These are phyloP conservation scores for Gallinago paraguaiae DNA, from an alignment of 2,113 vertebrate species.

Conservation along the genomic window DNA sequence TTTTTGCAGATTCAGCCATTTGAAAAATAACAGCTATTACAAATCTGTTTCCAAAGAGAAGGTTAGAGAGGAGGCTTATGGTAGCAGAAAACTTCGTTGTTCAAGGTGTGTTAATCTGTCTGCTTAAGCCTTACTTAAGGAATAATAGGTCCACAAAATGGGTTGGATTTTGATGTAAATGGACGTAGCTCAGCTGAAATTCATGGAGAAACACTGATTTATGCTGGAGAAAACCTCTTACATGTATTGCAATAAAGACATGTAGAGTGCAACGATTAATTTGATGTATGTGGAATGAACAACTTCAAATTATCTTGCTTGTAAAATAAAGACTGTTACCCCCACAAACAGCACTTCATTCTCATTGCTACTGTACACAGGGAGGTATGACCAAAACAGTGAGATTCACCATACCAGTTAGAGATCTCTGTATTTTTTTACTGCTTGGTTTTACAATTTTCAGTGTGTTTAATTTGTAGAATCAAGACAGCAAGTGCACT, in stretches of 20 bases:
- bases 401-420: neutral
- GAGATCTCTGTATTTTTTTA: neutral
- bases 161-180: neutral
- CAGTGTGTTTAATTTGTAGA: neutral
- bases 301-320: neutral
- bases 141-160: neutral
- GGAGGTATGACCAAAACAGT: neutral
- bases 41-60: neutral
- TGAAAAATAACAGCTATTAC: neutral
- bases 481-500: neutral
- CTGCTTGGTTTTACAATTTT: neutral
- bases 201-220: constrained; percentile 7
- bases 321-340: neutral
- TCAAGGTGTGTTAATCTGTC: neutral
- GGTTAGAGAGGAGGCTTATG: neutral
- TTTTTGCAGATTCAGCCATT: neutral
- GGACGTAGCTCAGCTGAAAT: neutral
- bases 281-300: neutral
- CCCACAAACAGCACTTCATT: neutral
- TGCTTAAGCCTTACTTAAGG: neutral
- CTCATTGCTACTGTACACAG: neutral
- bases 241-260: neutral
- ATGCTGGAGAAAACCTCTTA: neutral
- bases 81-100: neutral
- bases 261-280: neutral